Conservation (phyloP, 2,888 invertebrate genomes). For the Melanotus villosus region DNA sequence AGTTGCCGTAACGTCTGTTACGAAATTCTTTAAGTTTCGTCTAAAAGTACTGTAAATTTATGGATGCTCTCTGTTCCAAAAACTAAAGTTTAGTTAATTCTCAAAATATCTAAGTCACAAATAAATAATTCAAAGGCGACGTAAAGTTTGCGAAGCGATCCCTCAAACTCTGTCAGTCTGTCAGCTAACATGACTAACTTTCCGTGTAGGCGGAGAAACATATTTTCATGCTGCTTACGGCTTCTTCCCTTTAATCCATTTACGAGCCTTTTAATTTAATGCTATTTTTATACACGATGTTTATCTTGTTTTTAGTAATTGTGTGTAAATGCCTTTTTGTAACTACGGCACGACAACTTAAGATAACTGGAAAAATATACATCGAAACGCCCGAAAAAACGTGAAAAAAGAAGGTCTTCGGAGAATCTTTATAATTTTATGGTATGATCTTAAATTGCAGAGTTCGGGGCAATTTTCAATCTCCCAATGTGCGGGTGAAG, state of each 20-base stretch:
- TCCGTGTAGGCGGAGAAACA: constrained; percentile 51
- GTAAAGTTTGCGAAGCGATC: constrained; percentile 42
- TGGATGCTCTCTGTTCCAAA: constrained; percentile 35
- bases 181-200: constrained; percentile 48
- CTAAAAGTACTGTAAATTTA: constrained; percentile 34
- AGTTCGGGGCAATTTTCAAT: constrained; percentile 38
- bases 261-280: constrained; percentile 58
- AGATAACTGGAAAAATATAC: not conserved
- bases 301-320: constrained; percentile 53
- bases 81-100: constrained; percentile 47
- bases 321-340: constrained; percentile 48
- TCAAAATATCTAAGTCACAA: constrained; percentile 44
- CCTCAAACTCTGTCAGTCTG: constrained; percentile 46
- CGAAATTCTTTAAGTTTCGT: constrained; percentile 18
- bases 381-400: not conserved
- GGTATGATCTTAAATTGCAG: constrained; percentile 15
- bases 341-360: no score
- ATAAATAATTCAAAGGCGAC: constrained; percentile 45
- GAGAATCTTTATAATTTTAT: constrained; percentile 1
- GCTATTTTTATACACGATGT: constrained; percentile 57
- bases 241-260: constrained; percentile 55
- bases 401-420: not conserved
- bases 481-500: constrained; percentile 51
- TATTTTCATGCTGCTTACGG: constrained; percentile 49
- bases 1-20: constrained; percentile 5